Base-by-base conservation (phyloP, 2,113 vertebrate species). In the Psophia crepitans region DNA sequence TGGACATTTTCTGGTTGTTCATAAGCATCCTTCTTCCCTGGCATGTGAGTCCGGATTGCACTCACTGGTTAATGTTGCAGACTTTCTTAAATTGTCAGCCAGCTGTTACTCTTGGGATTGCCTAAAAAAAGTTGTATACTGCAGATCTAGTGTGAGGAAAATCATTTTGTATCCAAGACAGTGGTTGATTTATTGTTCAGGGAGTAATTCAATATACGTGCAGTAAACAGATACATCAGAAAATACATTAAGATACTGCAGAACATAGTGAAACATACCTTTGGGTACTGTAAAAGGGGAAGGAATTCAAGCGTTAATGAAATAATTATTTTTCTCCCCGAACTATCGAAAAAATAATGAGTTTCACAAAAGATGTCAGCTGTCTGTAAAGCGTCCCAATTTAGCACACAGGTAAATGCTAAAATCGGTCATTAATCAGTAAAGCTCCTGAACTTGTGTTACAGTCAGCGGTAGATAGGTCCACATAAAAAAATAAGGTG, bases 41-140 rank as follows among this genome's bases (percentile, higher is more conserved):
- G 21, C 68, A 54, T 14, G 37, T 57, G 56, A 77, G 39, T 39
- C 66, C 27, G 48, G 51, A 70, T 74, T 92, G 46, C 76, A 56
- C 28, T 84, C 71, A 60, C 48, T 92, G 68, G 66, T 81, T 96
- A 77, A 85, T 80, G 54, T 81, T 86, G 70, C 76, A 91, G 83
- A 49, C 85, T 88, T 89, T 49, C 69, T 87, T 89, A 78, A 95
- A 78, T 84, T 78, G n/a, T 74, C 80, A 96, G 76, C 64, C 86
- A 91, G 80, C 70, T 95, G 60, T 96, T 93, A 63, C 86, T 95
- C 80, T 56, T 92, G 94, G 60, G 64, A 89, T 81, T 87, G 60
- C 49, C 84, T 87, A 33, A 51, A 95, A 76, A 70, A 81, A 68
- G 28, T 85, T 80, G 39, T 48, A 74, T 61, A 21, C 78, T 90